Percentiles rank a stretch among this genome's conserved stretches.
Evolutionary conservation across 2,113 vertebrate species (phyloP).

Genomic region (Siphamia tubifer): DNA sequence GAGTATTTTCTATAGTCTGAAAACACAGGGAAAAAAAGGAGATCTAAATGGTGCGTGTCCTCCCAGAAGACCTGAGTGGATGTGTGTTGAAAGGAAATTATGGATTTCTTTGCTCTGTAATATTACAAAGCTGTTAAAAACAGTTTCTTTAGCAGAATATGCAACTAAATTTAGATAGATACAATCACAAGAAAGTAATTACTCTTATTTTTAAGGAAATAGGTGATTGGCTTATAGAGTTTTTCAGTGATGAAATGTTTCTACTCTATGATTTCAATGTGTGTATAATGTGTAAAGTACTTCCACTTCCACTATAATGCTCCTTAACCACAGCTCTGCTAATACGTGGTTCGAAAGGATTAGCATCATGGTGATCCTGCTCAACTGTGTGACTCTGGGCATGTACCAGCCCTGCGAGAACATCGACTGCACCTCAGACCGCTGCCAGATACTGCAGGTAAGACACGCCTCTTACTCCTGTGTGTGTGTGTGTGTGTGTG

Average conservation of each 20-base stretch:
- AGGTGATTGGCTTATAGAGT: too few relatives aligned
- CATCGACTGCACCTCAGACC: conserved; percentile 96
- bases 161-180: too few relatives aligned
- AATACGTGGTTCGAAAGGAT: conserved; percentile 95
- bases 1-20: too few relatives aligned
- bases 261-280: neutral
- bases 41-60: too few relatives aligned
- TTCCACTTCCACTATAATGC: conserved; percentile 10
- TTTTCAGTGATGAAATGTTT: neutral
- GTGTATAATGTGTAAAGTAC: neutral
- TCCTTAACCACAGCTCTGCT: conserved; percentile 70
- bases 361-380: conserved; percentile 98
- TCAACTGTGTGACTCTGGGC: conserved; percentile 97
- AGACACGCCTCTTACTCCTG: conserved; percentile 12
- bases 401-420: conserved; percentile 99
- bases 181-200: too few relatives aligned
- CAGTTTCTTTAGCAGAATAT: too few relatives aligned
- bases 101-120: too few relatives aligned
- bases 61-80: too few relatives aligned
- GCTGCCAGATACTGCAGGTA: conserved; percentile 98
- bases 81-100: too few relatives aligned
- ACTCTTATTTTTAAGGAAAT: too few relatives aligned
- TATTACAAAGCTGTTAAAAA: too few relatives aligned
- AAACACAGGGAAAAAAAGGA: too few relatives aligned
- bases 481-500: neutral